These are phyloP conservation scores for Acanthisitta chloris DNA, from an alignment of 2,113 vertebrate genomes.

Conservation along the genomic window DNA sequence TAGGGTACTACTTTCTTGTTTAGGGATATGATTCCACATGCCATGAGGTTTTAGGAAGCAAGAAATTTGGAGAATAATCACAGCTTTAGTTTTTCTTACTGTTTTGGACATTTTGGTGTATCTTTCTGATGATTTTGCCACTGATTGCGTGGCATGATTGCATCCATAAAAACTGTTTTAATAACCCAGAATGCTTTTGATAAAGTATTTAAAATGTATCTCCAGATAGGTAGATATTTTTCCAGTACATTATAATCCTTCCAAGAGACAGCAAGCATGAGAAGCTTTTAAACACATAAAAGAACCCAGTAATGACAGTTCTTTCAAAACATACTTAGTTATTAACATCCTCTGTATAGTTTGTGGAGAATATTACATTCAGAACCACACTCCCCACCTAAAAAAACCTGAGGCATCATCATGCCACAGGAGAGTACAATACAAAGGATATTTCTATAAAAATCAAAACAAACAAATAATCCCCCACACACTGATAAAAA, in stretches of 20 bases:
- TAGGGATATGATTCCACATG: background rate
- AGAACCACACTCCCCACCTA: background rate
- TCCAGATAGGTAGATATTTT: background rate
- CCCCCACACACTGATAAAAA: background rate
- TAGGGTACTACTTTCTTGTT: background rate
- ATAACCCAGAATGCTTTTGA: background rate
- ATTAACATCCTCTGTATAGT: background rate
- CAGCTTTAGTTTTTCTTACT: background rate
- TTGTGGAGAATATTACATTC: background rate
- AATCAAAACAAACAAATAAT: constrained; percentile 7
- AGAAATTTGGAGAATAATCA: background rate
- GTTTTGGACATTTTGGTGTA: background rate
- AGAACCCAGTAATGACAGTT: background rate
- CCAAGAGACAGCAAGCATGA: background rate
- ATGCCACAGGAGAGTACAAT: background rate
- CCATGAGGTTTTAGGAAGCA: background rate
- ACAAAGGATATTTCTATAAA: background rate
- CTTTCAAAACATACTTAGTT: background rate
- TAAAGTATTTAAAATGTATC: background rate
- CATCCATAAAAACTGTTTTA: background rate
- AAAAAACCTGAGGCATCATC: background rate
- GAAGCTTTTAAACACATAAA: background rate
- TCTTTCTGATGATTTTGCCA: background rate
- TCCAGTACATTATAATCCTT: background rate
- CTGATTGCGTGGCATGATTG: background rate